Conservation (phyloP, 1,140 invertebrate genomes). For the Drusus annulatus region DNA sequence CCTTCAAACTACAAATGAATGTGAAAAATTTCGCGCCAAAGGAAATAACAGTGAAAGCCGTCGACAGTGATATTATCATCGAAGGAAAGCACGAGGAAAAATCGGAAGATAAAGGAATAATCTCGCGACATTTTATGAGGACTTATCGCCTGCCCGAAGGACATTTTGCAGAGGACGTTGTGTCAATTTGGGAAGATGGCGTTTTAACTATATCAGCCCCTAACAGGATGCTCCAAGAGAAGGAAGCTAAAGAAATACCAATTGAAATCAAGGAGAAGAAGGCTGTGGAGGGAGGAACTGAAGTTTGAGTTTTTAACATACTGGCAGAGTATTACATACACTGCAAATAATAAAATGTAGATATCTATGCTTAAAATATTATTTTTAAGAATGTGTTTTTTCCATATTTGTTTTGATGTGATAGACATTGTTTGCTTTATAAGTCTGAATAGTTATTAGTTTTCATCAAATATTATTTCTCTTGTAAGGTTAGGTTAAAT, state of each 20-base stretch:
- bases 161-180: slow-evolving; percentile 79
- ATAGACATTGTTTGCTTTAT: no score
- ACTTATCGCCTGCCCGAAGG: slow-evolving; percentile 74
- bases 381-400: no score
- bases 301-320: not conserved
- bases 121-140: slow-evolving; percentile 70
- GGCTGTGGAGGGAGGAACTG: not conserved
- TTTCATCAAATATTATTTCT: no score
- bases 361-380: no score
- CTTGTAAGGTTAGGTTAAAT: no score
- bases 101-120: slow-evolving; percentile 66
- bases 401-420: no score
- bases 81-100: slow-evolving; percentile 73
- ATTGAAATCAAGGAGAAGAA: slow-evolving; percentile 21
- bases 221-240: slow-evolving; percentile 73
- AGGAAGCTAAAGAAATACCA: slow-evolving; percentile 37
- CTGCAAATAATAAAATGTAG: not conserved
- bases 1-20: slow-evolving; percentile 69
- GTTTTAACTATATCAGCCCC: slow-evolving; percentile 81
- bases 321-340: no score
- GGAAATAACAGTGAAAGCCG: slow-evolving; percentile 77
- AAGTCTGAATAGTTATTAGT: not conserved
- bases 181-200: slow-evolving; percentile 82
- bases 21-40: slow-evolving; percentile 78
- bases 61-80: slow-evolving; percentile 72